Conservation (phyloP, 2,888 invertebrate genomes). For the Caenorhabditis virilis region DNA sequence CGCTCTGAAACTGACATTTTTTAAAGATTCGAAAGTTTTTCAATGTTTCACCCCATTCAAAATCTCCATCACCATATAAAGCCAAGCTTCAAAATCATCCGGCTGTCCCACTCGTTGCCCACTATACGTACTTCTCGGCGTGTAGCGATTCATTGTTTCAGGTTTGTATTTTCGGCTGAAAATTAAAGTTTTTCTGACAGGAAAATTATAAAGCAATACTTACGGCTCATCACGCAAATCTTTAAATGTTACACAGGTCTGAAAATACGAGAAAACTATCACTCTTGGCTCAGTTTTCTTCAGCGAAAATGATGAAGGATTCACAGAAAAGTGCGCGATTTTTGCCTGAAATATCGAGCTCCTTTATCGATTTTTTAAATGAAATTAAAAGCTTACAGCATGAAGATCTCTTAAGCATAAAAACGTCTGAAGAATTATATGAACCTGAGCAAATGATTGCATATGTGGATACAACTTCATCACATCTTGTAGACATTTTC, state of each 20-base stretch:
- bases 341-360: no score
- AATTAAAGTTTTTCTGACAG: no score
- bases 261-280: conserved; percentile 5
- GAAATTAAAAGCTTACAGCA: no score
- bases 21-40: no score
- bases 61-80: conserved; percentile 12
- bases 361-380: no score
- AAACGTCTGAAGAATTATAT: conserved; percentile 17
- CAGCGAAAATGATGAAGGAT: neutral
- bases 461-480: neutral
- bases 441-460: neutral
- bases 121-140: conserved; percentile 18
- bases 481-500: neutral
- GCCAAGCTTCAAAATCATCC: conserved; percentile 33
- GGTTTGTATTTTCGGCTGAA: no score
- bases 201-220: no score
- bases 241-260: no score
- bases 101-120: conserved; percentile 4
- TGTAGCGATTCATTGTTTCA: conserved; percentile 1
- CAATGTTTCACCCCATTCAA: conserved; percentile 7
- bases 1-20: neutral
- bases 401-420: conserved; percentile 20
- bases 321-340: neutral
- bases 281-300: conserved; percentile 1
- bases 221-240: no score